A percentile compares a stretch with the other conserved stretches of the same genome.
Conservation (phyloP, 53 echinoderm and acorn worm species). For the Pentamera pediparva region DNA sequence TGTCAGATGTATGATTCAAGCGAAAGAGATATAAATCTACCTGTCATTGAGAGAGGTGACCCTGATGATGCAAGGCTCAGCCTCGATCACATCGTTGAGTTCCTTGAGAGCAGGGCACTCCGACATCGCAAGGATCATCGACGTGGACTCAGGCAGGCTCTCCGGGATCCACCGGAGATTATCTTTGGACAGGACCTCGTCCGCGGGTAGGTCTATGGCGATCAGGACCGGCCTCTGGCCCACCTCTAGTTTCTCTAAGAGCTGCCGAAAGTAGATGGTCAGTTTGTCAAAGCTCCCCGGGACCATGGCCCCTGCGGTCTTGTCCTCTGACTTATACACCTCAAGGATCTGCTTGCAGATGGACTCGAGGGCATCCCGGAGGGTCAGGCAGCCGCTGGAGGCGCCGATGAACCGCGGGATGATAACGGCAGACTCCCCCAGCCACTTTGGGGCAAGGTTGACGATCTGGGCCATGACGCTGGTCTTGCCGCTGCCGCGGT, state of each 20-base stretch:
- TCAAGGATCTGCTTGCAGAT: slow-evolving; percentile 80
- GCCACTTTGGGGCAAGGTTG: slow-evolving; percentile 79
- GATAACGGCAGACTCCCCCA: slow-evolving; percentile 67
- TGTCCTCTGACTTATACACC: slow-evolving; percentile 57
- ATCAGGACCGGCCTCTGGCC: slow-evolving; percentile 70
- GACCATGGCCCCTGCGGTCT: too few relatives aligned
- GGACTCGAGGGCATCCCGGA: slow-evolving; percentile 75
- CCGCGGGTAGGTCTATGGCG: slow-evolving; percentile 62
- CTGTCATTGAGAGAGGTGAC: slow-evolving; percentile 69
- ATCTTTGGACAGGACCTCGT: slow-evolving; percentile 55
- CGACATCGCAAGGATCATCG: slow-evolving; percentile 70
- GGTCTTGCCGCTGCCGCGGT: slow-evolving; percentile 86
- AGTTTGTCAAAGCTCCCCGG: slow-evolving; percentile 72
- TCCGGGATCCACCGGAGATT: slow-evolving; percentile 76
- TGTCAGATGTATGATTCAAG: too few relatives aligned
- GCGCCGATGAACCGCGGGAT: slow-evolving; percentile 75
- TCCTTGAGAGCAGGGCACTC: slow-evolving; percentile 73
- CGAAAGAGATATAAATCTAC: too few relatives aligned
- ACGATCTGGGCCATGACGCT: slow-evolving; percentile 61
- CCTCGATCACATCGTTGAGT: slow-evolving; percentile 70
- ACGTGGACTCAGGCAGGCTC: slow-evolving; percentile 58
- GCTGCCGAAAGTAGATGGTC: slow-evolving; percentile 60
- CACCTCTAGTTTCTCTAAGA: slow-evolving; percentile 74
- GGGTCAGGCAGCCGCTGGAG: slow-evolving; percentile 71
- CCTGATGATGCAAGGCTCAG: slow-evolving; percentile 70